phyloP scores from a whole-genome alignment of 2,888 invertebrate genomes.

The Tachina grossa region DNA sequence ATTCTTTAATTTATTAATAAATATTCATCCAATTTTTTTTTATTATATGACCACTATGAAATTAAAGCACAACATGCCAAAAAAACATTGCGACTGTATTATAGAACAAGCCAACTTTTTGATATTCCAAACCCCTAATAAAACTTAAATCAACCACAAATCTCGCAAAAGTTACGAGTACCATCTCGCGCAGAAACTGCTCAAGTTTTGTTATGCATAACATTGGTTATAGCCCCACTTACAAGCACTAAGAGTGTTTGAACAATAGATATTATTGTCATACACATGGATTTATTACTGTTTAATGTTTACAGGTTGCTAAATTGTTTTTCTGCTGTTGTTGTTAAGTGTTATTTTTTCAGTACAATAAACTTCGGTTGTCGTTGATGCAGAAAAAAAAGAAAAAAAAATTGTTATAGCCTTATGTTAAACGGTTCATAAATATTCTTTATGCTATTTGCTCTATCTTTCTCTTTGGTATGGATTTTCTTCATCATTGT shows the following conservation, averaged over 20 bases:
- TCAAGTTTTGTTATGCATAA: too few species aligned
- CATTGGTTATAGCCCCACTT: neutral
- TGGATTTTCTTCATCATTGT: neutral
- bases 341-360: slow-evolving; percentile 17
- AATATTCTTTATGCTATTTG: slow-evolving; percentile 40
- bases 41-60: too few species aligned
- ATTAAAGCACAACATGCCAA: too few species aligned
- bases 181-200: too few species aligned
- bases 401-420: slow-evolving; percentile 36
- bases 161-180: too few species aligned
- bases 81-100: too few species aligned
- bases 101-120: too few species aligned
- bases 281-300: slow-evolving; percentile 56
- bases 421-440: slow-evolving; percentile 58
- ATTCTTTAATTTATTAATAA: too few species aligned
- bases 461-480: neutral
- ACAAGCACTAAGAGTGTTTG: slow-evolving; percentile 7
- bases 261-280: slow-evolving; percentile 34
- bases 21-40: too few species aligned
- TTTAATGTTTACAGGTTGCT: slow-evolving; percentile 53
- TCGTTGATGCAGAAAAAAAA: slow-evolving; percentile 47
- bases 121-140: too few species aligned
- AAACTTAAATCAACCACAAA: too few species aligned
- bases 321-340: slow-evolving; percentile 48
- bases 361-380: slow-evolving; percentile 33